Evolutionary conservation across 2,888 invertebrate species (phyloP).

Genomic region (Tetragnatha montana): DNA sequence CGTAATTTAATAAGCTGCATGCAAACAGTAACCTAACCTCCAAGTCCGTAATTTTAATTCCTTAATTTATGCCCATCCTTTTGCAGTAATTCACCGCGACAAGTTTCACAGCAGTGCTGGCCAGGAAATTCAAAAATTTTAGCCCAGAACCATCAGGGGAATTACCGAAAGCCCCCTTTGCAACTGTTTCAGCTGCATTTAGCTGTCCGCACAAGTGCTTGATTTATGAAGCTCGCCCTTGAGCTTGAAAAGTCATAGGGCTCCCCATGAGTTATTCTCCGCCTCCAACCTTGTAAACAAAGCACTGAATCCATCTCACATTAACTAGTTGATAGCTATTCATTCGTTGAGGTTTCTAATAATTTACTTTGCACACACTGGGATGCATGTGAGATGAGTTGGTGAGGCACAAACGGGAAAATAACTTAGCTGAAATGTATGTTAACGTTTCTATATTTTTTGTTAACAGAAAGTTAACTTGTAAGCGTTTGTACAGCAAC

Average conservation of each 20-base stretch:
- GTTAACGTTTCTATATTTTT: no score
- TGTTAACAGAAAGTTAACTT: no score
- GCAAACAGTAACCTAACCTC: no score
- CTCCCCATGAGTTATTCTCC: slow-evolving; percentile 15
- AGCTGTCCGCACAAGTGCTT: slow-evolving; percentile 25
- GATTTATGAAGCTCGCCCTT: slow-evolving; percentile 46
- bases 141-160: slow-evolving; percentile 1
- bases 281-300: slow-evolving; percentile 42
- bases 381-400: no score
- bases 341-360: slow-evolving; percentile 53
- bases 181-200: background rate
- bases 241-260: slow-evolving; percentile 50
- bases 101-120: background rate
- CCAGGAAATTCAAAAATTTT: slow-evolving; percentile 46
- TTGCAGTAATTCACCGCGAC: slow-evolving; percentile 8
- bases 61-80: background rate
- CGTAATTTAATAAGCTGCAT: no score
- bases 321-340: slow-evolving; percentile 44
- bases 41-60: background rate
- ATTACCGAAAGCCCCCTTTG: no score
- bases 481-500: no score
- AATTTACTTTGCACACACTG: slow-evolving; percentile 26
- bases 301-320: slow-evolving; percentile 34
- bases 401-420: no score
- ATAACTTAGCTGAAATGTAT: no score